Conservation (phyloP, 1,140 invertebrate species). For the Lysiphlebus fabarum region DNA sequence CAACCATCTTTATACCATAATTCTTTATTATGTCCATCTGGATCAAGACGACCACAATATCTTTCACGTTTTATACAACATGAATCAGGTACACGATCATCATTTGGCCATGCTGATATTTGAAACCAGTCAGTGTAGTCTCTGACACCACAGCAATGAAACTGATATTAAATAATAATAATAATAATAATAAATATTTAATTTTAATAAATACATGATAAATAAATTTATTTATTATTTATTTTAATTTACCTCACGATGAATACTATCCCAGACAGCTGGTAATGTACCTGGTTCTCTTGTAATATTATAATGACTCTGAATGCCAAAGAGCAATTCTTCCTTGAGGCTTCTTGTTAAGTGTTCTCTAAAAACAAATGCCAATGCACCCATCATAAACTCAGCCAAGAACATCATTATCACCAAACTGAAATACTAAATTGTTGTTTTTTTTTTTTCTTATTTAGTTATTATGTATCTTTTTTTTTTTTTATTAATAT, state of each 20-base stretch:
- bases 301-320: slow-evolving; percentile 66
- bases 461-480: neutral
- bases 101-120: slow-evolving; percentile 72
- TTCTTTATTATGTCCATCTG: slow-evolving; percentile 57
- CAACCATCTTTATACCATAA: slow-evolving; percentile 69
- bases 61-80: slow-evolving; percentile 67
- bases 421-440: slow-evolving; percentile 81
- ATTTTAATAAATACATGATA: neutral
- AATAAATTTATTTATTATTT: slow-evolving; percentile 8
- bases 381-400: slow-evolving; percentile 72
- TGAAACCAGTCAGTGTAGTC: slow-evolving; percentile 81
- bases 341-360: slow-evolving; percentile 63
- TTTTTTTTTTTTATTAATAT: neutral
- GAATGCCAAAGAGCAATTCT: slow-evolving; percentile 68
- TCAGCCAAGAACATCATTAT: slow-evolving; percentile 76
- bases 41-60: slow-evolving; percentile 46
- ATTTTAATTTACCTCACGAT: slow-evolving; percentile 60
- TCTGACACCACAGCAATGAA: slow-evolving; percentile 81
- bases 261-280: slow-evolving; percentile 71
- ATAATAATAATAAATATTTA: neutral
- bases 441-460: too few species aligned
- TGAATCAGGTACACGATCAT: slow-evolving; percentile 73
- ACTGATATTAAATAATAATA: slow-evolving; percentile 50
- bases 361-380: slow-evolving; percentile 72
- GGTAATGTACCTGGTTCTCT: slow-evolving; percentile 62